Evolutionary conservation across 2,113 vertebrate species (phyloP), one percentile per base, ranked within the genome.

Genomic region (Phalacrocorax carbo): DNA sequence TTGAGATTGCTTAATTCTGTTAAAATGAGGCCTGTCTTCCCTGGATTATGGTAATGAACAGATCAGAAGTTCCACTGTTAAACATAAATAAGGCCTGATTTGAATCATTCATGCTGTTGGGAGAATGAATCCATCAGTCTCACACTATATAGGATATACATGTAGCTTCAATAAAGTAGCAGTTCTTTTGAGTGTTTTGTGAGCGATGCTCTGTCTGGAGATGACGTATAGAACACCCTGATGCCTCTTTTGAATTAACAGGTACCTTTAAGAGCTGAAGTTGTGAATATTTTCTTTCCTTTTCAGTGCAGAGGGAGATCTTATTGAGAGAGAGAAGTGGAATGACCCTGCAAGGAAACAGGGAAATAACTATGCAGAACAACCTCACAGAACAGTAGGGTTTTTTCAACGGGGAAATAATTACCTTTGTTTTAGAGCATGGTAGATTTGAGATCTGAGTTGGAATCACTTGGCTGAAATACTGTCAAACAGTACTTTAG

Each of bases 1-100:
- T 62, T 62, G 70, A 93, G 91, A 84, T 89, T 89, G 61, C 84
- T 91, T 91, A 89, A 95, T 87, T 94, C 91, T 72, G 3, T 84
- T 86, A 86, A 90, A 93, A 92, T 58, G 66, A 90, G 38, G 58
- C 70, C 73, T 65, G 55, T 82, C 82, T 72, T 85, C 64, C 51
- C 55, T 84, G 55, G 64, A 44, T 96, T 94, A 64, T 88, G 88
- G 36, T 94, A 90, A 94, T 91, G 86, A 92, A 69, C 49, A 77
- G n/a, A 83, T 83, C 72, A 93, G 38, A 84, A 85, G 44, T 65
- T 93, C 40, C 69, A 7, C 82, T 73, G 85, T 79, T 73, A 65
- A 85, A n/a, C 79, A 58, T 71, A 83, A 91, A 80, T 83, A 82
- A 78, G 86, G 48, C 42, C 61, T 64, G 64, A 32, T 84, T 70